Conservation (phyloP, 2,888 invertebrate genomes). For the Julus scandinavius region DNA sequence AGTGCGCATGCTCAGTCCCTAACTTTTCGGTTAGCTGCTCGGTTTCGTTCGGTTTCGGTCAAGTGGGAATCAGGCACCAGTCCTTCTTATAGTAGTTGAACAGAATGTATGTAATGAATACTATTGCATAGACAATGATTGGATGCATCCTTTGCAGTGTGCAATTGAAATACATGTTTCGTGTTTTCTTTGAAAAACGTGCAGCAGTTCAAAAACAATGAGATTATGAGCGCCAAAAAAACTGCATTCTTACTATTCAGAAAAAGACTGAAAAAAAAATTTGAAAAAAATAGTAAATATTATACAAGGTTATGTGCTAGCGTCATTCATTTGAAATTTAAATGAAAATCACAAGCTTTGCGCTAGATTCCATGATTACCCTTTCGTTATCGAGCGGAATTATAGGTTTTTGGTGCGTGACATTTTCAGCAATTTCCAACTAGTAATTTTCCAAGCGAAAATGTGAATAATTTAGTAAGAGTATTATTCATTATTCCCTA, state of each 20-base stretch:
- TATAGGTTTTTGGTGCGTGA: conserved; percentile 46
- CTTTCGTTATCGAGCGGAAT: conserved; percentile 29
- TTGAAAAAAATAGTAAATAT: background rate
- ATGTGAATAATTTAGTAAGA: background rate
- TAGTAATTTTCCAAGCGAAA: background rate
- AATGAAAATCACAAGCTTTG: background rate
- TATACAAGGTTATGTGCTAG: background rate
- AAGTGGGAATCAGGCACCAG: too few species aligned
- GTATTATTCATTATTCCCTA: conserved; percentile 22
- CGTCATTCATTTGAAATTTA: conserved; percentile 1
- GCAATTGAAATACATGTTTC: background rate
- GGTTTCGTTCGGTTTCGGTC: too few species aligned
- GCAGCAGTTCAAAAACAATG: background rate
- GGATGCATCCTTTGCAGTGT: background rate
- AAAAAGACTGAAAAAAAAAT: background rate
- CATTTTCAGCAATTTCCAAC: conserved; percentile 26
- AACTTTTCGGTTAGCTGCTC: too few species aligned
- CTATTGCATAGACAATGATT: background rate
- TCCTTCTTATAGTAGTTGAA: too few species aligned
- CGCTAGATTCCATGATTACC: background rate
- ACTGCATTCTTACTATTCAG: background rate
- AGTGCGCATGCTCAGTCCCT: too few species aligned
- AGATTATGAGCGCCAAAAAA: background rate
- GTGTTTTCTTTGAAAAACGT: background rate
- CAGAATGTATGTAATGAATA: too few species aligned